These are phyloP conservation scores for Oconnorella tubifera DNA, from an alignment of 2,888 invertebrate species.

Conservation along the genomic window DNA sequence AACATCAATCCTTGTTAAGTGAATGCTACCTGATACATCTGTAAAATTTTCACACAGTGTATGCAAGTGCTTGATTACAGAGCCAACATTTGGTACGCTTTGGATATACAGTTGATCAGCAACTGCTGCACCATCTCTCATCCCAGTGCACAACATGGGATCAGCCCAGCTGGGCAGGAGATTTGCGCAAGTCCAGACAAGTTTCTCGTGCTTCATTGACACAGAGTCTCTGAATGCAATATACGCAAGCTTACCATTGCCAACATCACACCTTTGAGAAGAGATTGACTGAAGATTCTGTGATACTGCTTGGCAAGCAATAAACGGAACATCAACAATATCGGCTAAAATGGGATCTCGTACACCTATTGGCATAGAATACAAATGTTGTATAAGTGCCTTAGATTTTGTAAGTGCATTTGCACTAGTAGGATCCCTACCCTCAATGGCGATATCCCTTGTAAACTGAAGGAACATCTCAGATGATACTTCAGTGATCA, in stretches of 20 bases:
- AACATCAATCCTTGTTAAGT: slow-evolving; percentile 13
- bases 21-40: neutral
- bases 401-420: slow-evolving; percentile 27
- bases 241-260: slow-evolving; percentile 23
- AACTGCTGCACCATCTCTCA: neutral
- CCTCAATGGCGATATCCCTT: slow-evolving; percentile 26
- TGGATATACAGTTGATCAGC: neutral
- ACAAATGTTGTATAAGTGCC: slow-evolving; percentile 28
- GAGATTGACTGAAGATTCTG: slow-evolving; percentile 16
- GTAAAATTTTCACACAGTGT: neutral
- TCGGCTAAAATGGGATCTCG: slow-evolving; percentile 24
- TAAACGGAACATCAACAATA: slow-evolving; percentile 26
- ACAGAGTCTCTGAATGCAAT: slow-evolving; percentile 28
- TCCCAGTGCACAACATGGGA: slow-evolving; percentile 11
- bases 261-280: slow-evolving; percentile 27
- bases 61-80: slow-evolving; percentile 7
- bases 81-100: no score
- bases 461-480: slow-evolving; percentile 32
- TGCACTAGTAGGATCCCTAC: slow-evolving; percentile 10
- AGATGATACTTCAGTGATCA: slow-evolving; percentile 24
- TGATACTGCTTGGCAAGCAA: slow-evolving; percentile 20
- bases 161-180: slow-evolving; percentile 34
- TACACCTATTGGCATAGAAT: slow-evolving; percentile 9
- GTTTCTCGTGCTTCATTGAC: slow-evolving; percentile 16
- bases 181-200: slow-evolving; percentile 30